Evolutionary conservation across 2,888 invertebrate genomes (phyloP).

Genomic region (Elysia crispata): DNA sequence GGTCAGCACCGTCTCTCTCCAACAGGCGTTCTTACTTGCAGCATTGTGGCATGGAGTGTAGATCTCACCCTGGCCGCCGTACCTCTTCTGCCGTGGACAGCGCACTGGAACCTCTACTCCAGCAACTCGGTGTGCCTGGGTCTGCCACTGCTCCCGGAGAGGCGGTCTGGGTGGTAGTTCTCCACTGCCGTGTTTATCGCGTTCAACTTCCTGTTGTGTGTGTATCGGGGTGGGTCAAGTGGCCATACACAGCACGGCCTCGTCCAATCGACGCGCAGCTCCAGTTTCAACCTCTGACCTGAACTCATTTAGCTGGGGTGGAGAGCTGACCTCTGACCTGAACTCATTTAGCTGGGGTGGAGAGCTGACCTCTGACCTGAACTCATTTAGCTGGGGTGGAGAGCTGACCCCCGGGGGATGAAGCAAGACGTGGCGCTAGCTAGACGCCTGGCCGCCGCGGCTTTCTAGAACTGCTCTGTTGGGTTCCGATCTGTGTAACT

Average conservation of each 20-base stretch:
- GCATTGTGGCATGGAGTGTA: slow-evolving; percentile 62
- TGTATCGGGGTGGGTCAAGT: slow-evolving; percentile 69
- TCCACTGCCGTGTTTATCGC: slow-evolving; percentile 71
- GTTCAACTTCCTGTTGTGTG: slow-evolving; percentile 70
- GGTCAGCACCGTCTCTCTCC: slow-evolving; percentile 63
- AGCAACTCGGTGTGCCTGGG: slow-evolving; percentile 72
- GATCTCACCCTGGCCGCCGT: slow-evolving; percentile 64
- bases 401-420: no score
- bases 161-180: slow-evolving; percentile 74
- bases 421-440: no score
- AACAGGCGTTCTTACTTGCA: slow-evolving; percentile 57
- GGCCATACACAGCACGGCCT: slow-evolving; percentile 67
- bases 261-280: slow-evolving; percentile 72
- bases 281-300: slow-evolving; percentile 60
- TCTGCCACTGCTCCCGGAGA: slow-evolving; percentile 71
- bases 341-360: no score
- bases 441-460: no score
- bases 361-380: slow-evolving; percentile 55
- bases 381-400: no score
- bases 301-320: no score
- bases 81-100: slow-evolving; percentile 64
- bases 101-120: slow-evolving; percentile 47
- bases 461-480: no score
- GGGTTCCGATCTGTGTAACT: no score
- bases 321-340: slow-evolving; percentile 46